Evolutionary conservation across 1,140 invertebrate species (phyloP), one percentile per base, ranked within the genome.

Genomic region (Trachymyrmex cornetzi): DNA sequence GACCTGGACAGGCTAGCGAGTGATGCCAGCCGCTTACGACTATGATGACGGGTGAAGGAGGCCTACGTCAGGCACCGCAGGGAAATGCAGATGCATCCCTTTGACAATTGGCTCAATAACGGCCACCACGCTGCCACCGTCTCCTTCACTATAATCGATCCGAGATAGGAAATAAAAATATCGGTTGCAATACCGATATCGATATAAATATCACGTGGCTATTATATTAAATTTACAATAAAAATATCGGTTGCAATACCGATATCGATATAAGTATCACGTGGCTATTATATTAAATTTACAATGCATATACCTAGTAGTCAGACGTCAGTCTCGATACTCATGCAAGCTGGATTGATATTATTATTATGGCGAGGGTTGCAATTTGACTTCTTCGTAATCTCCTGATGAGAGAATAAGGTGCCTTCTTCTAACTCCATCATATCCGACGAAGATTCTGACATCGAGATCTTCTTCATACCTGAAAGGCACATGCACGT

Each of bases 271-370:
- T 12, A 16, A 77, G 11, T 53, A 16, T 24, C 5, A 22, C 6
- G 14, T n/a, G 11, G 4, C 59, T 66, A 50, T 61, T 66, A 5
- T 66, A 5, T 55, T 64, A 11, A 34, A 77, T 24, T 61, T 34
- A 14, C 19, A 53, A 55, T 34, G 7, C 67, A n/a, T 96, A 98
- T 96, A 98, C 98, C 97, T 96, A 97, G 97, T 97, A 98, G 98
- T 99, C 98, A 99, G 97, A 99, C 98, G 96, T 99, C 98, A 96
- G 99, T 99, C 96, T 99, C 98, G 95, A 99, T 98, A 95, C 98
- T 98, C 96, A 98, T 97, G 90, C 94, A 95, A 94, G 97, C 96
- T 94, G 94, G 93, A 95, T 97, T 98, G 95, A 98, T 97, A 95
- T 98, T 97, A 94, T 98, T 98, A 96, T 98, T 98, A 95, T 98